phyloP scores from a whole-genome alignment of 2,888 invertebrate genomes.

The Ellobium chinense region DNA sequence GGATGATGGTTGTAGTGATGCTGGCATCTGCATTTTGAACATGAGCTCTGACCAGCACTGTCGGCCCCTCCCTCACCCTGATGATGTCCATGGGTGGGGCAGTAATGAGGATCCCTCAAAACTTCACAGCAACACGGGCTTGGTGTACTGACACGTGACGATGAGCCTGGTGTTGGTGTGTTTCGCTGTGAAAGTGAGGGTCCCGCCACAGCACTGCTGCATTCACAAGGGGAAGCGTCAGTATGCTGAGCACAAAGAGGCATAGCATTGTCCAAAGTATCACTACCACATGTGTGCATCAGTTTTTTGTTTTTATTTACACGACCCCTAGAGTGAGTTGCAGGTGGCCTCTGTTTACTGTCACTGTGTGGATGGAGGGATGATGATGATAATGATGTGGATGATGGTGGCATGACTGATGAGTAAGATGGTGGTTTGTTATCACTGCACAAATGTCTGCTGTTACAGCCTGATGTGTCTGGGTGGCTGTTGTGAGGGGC shows the following conservation, averaged over 20 bases:
- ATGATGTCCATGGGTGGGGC: background rate
- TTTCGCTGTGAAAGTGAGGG: background rate
- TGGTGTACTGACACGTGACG: background rate
- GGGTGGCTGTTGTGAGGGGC: background rate
- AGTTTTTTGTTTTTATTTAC: background rate
- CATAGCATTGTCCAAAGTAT: background rate
- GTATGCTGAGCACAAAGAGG: background rate
- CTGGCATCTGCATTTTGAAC: background rate
- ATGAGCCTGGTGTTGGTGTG: background rate
- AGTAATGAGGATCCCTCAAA: slow-evolving; percentile 16
- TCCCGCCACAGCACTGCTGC: background rate
- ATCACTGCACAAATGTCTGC: slow-evolving; percentile 28
- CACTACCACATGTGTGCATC: background rate
- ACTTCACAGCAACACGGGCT: slow-evolving; percentile 12
- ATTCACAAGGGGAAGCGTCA: background rate
- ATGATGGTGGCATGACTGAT: background rate
- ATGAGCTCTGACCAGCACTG: background rate
- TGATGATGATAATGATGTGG: slow-evolving; percentile 14
- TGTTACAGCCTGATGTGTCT: slow-evolving; percentile 1
- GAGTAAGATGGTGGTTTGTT: background rate
- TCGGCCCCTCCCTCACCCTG: background rate
- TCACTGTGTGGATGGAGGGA: background rate
- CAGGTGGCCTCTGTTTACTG: slow-evolving; percentile 7
- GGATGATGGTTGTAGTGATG: background rate
- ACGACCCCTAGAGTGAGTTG: slow-evolving; percentile 1